Evolutionary conservation across 2,888 invertebrate species (phyloP), one percentile per base, ranked within the genome.

Genomic region (Catocala sponsa): DNA sequence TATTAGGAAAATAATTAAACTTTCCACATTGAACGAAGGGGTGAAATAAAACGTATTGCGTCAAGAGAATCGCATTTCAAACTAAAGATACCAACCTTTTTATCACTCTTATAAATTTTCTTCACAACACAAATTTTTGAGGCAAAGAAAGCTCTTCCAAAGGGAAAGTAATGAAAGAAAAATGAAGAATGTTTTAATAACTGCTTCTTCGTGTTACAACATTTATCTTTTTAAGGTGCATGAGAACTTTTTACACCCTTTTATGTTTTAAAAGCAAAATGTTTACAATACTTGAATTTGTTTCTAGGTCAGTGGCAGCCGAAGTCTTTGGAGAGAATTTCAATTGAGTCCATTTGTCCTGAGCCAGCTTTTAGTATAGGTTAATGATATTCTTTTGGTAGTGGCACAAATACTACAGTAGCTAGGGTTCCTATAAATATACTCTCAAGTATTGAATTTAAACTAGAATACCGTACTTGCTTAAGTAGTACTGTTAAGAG

Each of bases 1-100:
- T 81, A 81, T 83, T 78, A 81, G 71, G 76, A 79, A 83, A 82
- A 83, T 84, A 82, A 83, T 80, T 78, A 80, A 82, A 81, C 70
- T 79, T 74, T 67, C 70, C 69, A 73, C 76, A 65, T 46, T 44
- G 59, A 62, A 57, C 51, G 13, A 63, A 62, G 46, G 25, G 59
- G 38, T 56, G 59, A 72, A 74, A 74, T 70, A 74, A 80, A 80
- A 74, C 71, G 69, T 79, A 72, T 15, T 46, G 25, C 25, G 2
- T 51, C 25, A 25, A 42, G 48, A 47, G 47, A 48, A 33, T 11
- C 1, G 32, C 32, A 48, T n/a, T 48, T 5, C 4, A 48, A 25
- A 48, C 48, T 48, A 46, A 46, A 46, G 32, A 32, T 33, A 9
- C 25, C 32, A 11, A n/a, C 11, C 12, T 12, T 9, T 32, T 42